These are phyloP conservation scores for Panagrolaimus sp. DNA, from an alignment of 1,140 invertebrate genomes.

Conservation along the genomic window DNA sequence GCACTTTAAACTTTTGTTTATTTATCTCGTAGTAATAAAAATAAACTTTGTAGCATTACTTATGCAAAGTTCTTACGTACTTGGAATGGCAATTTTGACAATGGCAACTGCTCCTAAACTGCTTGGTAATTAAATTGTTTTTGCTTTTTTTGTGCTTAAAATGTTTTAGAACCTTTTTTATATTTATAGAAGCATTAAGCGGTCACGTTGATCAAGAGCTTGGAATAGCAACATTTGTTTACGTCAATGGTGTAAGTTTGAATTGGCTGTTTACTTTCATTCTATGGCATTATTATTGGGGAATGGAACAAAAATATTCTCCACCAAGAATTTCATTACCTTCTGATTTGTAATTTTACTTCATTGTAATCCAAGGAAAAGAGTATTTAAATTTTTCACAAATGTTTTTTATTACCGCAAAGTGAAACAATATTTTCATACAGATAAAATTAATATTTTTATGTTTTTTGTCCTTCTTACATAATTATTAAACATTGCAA, in stretches of 20 bases:
- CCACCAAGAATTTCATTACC: conserved; percentile 1
- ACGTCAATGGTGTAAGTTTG: conserved; percentile 40
- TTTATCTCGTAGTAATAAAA: background rate
- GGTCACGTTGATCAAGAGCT: conserved; percentile 37
- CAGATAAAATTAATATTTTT: too few relatives aligned
- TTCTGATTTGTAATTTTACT: background rate
- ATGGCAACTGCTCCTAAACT: conserved; percentile 55
- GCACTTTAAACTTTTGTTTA: background rate
- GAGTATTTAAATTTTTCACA: too few relatives aligned
- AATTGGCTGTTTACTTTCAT: conserved; percentile 57
- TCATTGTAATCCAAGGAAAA: background rate
- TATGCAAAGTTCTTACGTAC: conserved; percentile 55
- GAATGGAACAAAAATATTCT: conserved; percentile 31
- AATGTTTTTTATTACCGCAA: too few relatives aligned
- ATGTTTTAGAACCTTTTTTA: background rate
- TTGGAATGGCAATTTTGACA: conserved; percentile 50
- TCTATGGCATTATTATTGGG: conserved; percentile 56
- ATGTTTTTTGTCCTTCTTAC: too few relatives aligned
- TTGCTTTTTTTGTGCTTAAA: background rate
- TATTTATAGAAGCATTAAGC: conserved; percentile 31
- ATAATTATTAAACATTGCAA: too few relatives aligned
- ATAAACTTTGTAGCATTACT: conserved; percentile 40
- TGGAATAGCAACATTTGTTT: conserved; percentile 33
- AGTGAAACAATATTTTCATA: too few relatives aligned
- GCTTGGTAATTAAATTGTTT: conserved; percentile 20